These are phyloP conservation scores for Eidolon dupreanum DNA, from an alignment of 2,797 vertebrate genomes.

Conservation along the genomic window DNA sequence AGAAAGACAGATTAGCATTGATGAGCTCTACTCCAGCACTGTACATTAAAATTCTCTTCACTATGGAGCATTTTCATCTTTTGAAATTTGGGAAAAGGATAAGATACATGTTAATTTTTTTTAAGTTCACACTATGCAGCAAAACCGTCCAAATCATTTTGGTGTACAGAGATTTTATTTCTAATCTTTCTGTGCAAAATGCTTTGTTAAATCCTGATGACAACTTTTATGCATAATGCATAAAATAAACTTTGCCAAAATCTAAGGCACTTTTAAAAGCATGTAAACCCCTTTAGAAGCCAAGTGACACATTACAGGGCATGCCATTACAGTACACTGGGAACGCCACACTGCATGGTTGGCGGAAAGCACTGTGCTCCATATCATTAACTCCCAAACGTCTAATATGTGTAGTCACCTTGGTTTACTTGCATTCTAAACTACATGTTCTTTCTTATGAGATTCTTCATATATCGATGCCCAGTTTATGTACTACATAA, in stretches of 20 bases:
- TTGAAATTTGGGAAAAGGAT: slow-evolving; percentile 78
- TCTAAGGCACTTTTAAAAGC: slow-evolving; percentile 86
- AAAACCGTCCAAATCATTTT: slow-evolving; percentile 86
- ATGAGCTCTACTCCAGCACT: slow-evolving; percentile 32
- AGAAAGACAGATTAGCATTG: not conserved
- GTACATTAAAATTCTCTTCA: slow-evolving; percentile 74
- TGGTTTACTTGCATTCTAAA: slow-evolving; percentile 66
- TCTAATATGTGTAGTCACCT: slow-evolving; percentile 74
- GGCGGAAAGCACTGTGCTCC: slow-evolving; percentile 62
- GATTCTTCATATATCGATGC: slow-evolving; percentile 72
- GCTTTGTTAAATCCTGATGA: slow-evolving; percentile 89
- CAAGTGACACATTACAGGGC: slow-evolving; percentile 82
- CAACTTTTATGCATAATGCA: slow-evolving; percentile 88
- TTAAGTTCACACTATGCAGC: slow-evolving; percentile 84
- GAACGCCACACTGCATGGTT: slow-evolving; percentile 59
- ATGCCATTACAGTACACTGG: slow-evolving; percentile 61
- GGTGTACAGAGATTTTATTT: slow-evolving; percentile 87
- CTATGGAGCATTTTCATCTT: slow-evolving; percentile 70
- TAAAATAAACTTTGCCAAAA: slow-evolving; percentile 89
- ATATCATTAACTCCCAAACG: slow-evolving; percentile 79
- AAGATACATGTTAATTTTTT: slow-evolving; percentile 83
- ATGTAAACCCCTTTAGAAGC: slow-evolving; percentile 81
- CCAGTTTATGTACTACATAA: slow-evolving; percentile 71
- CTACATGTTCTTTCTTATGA: slow-evolving; percentile 70
- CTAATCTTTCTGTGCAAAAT: slow-evolving; percentile 88